Evolutionary conservation across 1,140 invertebrate species (phyloP).

Genomic region (Oppia nitens): DNA sequence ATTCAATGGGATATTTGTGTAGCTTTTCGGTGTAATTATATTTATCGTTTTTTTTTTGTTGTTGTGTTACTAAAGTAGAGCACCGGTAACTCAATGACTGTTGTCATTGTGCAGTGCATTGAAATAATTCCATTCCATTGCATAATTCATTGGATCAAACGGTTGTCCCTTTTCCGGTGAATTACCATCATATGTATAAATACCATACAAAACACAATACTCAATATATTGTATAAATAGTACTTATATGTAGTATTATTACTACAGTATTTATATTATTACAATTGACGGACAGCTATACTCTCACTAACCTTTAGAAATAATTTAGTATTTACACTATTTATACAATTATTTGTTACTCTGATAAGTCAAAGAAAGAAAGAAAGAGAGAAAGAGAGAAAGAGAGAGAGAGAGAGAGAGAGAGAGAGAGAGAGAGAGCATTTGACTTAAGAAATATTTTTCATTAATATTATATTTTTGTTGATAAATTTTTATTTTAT

Average conservation of each 20-base stretch:
- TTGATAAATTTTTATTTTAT: no score
- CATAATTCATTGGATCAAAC: neutral
- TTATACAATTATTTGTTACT: no score
- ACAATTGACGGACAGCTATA: neutral
- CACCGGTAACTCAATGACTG: no score
- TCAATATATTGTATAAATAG: no score
- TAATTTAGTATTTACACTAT: no score
- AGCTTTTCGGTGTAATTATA: neutral
- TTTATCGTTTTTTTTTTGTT: neutral
- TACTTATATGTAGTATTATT: neutral
- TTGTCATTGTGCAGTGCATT: neutral
- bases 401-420: constrained; percentile 4
- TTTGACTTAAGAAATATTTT: no score
- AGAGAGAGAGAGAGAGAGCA: constrained; percentile 2
- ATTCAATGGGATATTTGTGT: neutral
- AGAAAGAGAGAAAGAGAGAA: no score
- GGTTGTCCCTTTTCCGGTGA: neutral
- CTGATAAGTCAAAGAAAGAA: no score
- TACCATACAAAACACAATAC: neutral
- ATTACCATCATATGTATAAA: neutral
- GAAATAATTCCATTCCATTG: neutral
- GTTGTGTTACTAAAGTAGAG: neutral
- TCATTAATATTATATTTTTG: no score
- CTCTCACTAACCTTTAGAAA: no score
- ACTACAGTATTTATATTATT: neutral